Base-by-base conservation (phyloP, 2,113 vertebrate genomes). In the Gallinago undulata region DNA sequence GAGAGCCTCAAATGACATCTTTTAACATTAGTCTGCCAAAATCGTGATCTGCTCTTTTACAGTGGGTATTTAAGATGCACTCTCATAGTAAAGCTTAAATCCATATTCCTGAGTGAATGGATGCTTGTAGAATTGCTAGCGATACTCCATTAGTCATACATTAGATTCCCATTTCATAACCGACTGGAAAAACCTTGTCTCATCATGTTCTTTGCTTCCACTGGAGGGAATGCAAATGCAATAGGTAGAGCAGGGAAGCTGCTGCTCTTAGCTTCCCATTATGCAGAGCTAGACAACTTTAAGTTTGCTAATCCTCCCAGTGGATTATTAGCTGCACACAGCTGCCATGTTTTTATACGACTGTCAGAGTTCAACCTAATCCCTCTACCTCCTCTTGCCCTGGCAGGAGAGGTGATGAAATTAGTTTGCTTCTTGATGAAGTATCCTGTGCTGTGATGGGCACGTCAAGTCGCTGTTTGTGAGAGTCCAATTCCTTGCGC, bases 141-240 rank as follows among this genome's bases (percentile, higher is more conserved):
- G 64, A 39, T 84, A 55, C 86, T 81, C 80, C 72, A 96, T 95
- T 97, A 95, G 96, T 96, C 92, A 92, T 88, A 88, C 75, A 39
- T 60, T 77, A 78, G 88, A 64, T 88, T 89, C 96, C 82, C 90
- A 92, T 96, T 97, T 96, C 93, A 93, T 92, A 95, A 95, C 83
- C 95, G 95, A 48, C 90, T 95, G 80, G 92, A 90, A 92, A 91
- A 94, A 73, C 95, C 95, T 93, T 92, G 96, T 96, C 91, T 94
- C 84, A 77, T 95, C 95, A 66, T 94, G 91, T 94, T 93, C 91
- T 70, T 1, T 73, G 93, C 95, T 93, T 92, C 96, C 70, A 92
- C 86, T 91, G 87, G 21, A 87, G 67, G 74, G 55, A 93, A 96
- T 93, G 92, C 77, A 94, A 94, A 96, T 76, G 74, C 92, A 84